Base-by-base conservation (phyloP, 1,140 invertebrate species). In the Drosophila eugracilis region DNA sequence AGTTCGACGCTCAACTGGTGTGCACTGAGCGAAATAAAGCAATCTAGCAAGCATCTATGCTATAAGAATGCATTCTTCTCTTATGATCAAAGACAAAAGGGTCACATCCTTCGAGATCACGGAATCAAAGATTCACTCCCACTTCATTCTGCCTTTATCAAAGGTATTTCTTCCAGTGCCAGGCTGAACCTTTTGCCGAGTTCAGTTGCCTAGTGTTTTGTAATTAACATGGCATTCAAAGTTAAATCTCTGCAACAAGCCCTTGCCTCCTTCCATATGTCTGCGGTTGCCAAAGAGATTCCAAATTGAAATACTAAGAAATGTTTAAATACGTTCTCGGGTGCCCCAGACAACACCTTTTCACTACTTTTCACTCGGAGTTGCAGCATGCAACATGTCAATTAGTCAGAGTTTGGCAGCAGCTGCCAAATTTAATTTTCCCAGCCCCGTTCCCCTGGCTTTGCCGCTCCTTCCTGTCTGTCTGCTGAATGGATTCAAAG, bases 161-260 rank as follows among this genome's bases (percentile, higher is more conserved):
- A 37, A 12, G n/a, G n/a, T n/a, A 10, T 26, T 41, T 28, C n/a
- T 28, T 21, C 0, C 54, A 48, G 41, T 65, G 30, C 9, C 9
- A 0, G 17, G 19, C 5, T 7, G 15, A 47, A 47, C 6, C 30
- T 15, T 22, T 22, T n/a, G 55, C 24, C n/a, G 17, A 22, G 41
- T 39, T 44, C 24, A 47, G 22, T 62, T 52, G 41, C 45, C 47
- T 37, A 45, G 70, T 70, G 44, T 73, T 52, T 73, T 50, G 83
- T 83, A 86, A 86, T 86, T 86, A 86, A 86, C 81, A 88, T 78
- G 81, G 78, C 81, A 86, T 86, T 88, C 81, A 86, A 83, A 78
- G 66, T 57, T 37, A 71, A 83, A 81, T 78, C 70, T 71, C 62
- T 45, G 58, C 32, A 21, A 15, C 26, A 7, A 0, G 22, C 5